Base-by-base conservation (phyloP, 2,888 invertebrate species). In the Drosophila tripunctata region DNA sequence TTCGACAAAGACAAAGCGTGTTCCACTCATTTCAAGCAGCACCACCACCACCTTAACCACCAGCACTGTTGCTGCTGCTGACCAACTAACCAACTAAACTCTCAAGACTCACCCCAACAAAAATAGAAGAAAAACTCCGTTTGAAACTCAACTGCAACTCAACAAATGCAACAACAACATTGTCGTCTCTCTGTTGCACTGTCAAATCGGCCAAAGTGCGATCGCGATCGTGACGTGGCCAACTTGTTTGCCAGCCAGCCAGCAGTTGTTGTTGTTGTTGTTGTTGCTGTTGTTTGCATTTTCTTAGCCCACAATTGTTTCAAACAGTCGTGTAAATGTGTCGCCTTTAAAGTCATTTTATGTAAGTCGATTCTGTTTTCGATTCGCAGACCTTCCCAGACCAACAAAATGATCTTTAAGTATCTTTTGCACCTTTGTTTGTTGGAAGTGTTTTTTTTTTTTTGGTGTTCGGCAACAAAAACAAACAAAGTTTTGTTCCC, bases 171-270 rank as follows among this genome's bases (percentile, higher is more conserved):
- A 24, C 48, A n/a, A n/a, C n/a, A n/a, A n/a, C n/a, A n/a, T 27
- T 21, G 35, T 27, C 41, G 7, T 27, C 21, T 45, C 60, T 36
- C 44, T 41, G 55, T 60, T 55, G 55, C 70, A 75, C 67, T 78
- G 75, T 82, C 79, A 78, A 73, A 72, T 60, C 67, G 60, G 54
- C 67, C 57, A 73, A 86, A 86, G 84, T 88, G 84, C 80, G 88
- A 83, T 88, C 84, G 78, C 87, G 88, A 83, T 88, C 84, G 84
- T 84, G 88, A 84, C 88, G 88, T 75, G 87, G 88, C 87, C 75
- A 88, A 86, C 79, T 87, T 82, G 85, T 78, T 87, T 84, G 63
- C 64, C 45, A 61, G 62, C 68, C 68, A 43, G 50, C 30, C 10
- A 51, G 50, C 15, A 47, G 36, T 60, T 47, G 33, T 33, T 43